phyloP scores from a whole-genome alignment of 2,797 vertebrate species.

The Gymnocypris eckloni region DNA sequence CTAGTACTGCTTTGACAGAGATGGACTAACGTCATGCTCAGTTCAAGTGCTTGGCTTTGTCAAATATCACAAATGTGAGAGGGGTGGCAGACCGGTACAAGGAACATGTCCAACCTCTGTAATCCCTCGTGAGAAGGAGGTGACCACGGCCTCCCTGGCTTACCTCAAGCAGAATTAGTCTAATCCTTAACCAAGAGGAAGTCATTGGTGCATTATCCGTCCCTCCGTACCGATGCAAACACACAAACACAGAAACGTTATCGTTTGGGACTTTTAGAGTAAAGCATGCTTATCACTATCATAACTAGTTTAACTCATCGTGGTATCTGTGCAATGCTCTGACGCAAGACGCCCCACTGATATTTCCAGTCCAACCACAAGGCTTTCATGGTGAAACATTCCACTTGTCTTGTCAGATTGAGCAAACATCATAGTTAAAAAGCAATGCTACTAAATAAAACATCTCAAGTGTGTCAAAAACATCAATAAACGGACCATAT shows the following conservation, averaged over 20 bases:
- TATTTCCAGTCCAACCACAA: conserved; percentile 32
- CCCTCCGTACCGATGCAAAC: background rate
- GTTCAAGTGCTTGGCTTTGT: conserved; percentile 17
- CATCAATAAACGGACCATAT: background rate
- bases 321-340: conserved; percentile 45
- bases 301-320: conserved; percentile 44
- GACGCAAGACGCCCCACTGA: conserved; percentile 17
- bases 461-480: background rate
- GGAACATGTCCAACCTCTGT: conserved; percentile 60
- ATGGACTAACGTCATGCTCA: background rate
- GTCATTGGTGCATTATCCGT: background rate
- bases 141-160: conserved; percentile 50
- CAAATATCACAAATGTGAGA: conserved; percentile 28
- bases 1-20: background rate
- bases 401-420: background rate
- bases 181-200: conserved; percentile 65
- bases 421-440: background rate
- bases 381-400: background rate
- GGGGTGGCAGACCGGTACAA: conserved; percentile 35
- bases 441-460: background rate
- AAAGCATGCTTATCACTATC: background rate
- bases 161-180: conserved; percentile 67
- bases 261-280: background rate
- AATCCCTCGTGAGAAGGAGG: conserved; percentile 67
- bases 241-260: background rate